Base-by-base conservation (phyloP, 2,888 invertebrate genomes). In the Caenorhabditis virilis region DNA sequence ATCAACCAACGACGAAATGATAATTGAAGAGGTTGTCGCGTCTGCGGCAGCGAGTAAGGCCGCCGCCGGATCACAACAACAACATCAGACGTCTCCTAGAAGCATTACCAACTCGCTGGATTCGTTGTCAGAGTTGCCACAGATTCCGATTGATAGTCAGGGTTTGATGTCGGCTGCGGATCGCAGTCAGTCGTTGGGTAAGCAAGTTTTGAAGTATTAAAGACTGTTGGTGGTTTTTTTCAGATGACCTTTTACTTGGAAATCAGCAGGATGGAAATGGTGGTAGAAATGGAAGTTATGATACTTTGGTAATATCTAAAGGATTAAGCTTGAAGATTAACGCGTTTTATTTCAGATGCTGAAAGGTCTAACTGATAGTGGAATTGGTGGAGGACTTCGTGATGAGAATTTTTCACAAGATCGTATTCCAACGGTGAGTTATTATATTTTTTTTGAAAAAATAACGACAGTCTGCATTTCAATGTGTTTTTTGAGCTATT, bases 71-170 rank as follows among this genome's bases (percentile, higher is more conserved):
- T 16, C 47, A 36, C 38, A 33, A 41, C 41, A 11, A n/a, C n/a
- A n/a, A n/a, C n/a, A n/a, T n/a, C n/a, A n/a, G n/a, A n/a, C n/a
- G n/a, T n/a, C n/a, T n/a, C n/a, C n/a, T n/a, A 47, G 35, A 16
- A 64, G 53, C 36, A 51, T 55, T 18, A n/a, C 55, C 16, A 64
- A 65, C 30, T 65, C 64, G 18, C 25, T 65, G 13, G 64, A 65
- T 43, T 65, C 64, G 27, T 20, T 65, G n/a, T 52, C 59, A 13
- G 64, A 65, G 27, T 64, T 54, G 45, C 49, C 53, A 26, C 64
- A 54, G 35, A 42, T 49, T 53, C 48, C 52, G 49, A 36, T 5
- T 7, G 5, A 4, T 7, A n/a, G 7, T 6, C 6, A 6, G 30
- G 13, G 7, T 6, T 30, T 13, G 13, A 30, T 13, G 30, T 30